These are phyloP conservation scores for Itoplectis maculator DNA, from an alignment of 2,888 invertebrate species.

Conservation along the genomic window DNA sequence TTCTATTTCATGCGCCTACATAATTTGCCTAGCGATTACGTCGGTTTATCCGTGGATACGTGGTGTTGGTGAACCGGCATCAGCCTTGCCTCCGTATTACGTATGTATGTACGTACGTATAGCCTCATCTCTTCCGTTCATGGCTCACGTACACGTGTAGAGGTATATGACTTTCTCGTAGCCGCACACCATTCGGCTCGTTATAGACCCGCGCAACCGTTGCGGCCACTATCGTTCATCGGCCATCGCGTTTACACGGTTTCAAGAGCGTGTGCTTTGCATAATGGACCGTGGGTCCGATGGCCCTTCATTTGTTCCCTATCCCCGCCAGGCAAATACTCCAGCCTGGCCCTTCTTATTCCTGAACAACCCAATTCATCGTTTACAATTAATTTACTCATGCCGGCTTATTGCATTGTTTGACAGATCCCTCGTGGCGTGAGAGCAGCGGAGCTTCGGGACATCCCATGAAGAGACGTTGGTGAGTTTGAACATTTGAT, in stretches of 20 bases:
- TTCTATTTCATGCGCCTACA: conserved; percentile 74
- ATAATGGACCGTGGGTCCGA: conserved; percentile 51
- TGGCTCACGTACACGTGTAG: background rate
- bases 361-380: conserved; percentile 24
- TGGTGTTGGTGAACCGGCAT: conserved; percentile 20
- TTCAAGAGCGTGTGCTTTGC: conserved; percentile 48
- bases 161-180: conserved; percentile 9
- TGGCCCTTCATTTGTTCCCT: conserved; percentile 49
- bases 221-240: conserved; percentile 38
- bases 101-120: background rate
- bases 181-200: background rate
- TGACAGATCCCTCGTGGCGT: conserved; percentile 15
- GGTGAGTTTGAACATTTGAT: conserved; percentile 4
- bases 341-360: conserved; percentile 10
- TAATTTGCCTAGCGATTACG: conserved; percentile 77
- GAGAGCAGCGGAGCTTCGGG: background rate
- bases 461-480: background rate
- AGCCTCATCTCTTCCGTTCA: conserved; percentile 6
- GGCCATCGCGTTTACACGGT: conserved; percentile 46
- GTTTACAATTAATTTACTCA: conserved; percentile 45
- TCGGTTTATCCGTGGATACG: conserved; percentile 70
- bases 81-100: conserved; percentile 14
- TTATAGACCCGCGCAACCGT: background rate
- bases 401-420: conserved; percentile 18
- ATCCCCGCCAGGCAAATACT: conserved; percentile 15